phyloP scores from a whole-genome alignment of 2,113 vertebrate species.

The Corythoichthys haematopterus region DNA sequence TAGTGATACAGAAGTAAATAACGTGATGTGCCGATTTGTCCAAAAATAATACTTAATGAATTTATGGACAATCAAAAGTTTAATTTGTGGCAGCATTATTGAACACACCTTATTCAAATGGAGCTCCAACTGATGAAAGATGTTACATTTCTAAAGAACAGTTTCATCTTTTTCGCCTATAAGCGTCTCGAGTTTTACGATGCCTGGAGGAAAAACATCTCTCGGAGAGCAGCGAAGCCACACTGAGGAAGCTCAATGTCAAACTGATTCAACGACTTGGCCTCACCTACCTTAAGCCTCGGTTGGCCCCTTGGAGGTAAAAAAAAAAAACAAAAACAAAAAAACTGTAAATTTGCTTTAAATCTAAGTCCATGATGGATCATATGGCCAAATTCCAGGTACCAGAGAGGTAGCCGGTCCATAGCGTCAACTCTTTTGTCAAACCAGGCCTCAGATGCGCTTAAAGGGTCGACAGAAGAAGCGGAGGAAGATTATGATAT shows the following conservation, averaged over 20 bases:
- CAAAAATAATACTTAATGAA: too few relatives aligned
- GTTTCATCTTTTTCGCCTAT: not conserved
- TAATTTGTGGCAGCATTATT: not conserved
- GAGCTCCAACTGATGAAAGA: not conserved
- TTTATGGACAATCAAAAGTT: too few relatives aligned
- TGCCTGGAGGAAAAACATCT: conserved; percentile 80
- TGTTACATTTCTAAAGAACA: not conserved
- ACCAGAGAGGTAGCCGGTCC: conserved; percentile 87
- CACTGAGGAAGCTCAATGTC: conserved; percentile 83
- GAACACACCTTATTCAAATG: not conserved
- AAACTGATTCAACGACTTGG: conserved; percentile 91
- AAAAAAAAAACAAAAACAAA: conserved; percentile 10
- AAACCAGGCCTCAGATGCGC: conserved; percentile 18
- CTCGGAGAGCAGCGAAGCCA: conserved; percentile 79
- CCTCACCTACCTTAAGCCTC: conserved; percentile 87
- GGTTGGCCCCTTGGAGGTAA: conserved; percentile 89
- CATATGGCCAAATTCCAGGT: conserved; percentile 66
- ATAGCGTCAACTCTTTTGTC: conserved; percentile 80
- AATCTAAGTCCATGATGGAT: not conserved
- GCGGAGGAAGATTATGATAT: conserved; percentile 85
- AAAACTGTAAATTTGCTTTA: not conserved
- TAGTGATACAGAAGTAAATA: too few relatives aligned
- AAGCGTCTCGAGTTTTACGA: conserved; percentile 80
- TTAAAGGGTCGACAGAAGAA: conserved; percentile 17
- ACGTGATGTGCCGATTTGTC: too few relatives aligned